Base-by-base conservation (phyloP, 2,797 vertebrate species). In the Epinephelus awoara region DNA sequence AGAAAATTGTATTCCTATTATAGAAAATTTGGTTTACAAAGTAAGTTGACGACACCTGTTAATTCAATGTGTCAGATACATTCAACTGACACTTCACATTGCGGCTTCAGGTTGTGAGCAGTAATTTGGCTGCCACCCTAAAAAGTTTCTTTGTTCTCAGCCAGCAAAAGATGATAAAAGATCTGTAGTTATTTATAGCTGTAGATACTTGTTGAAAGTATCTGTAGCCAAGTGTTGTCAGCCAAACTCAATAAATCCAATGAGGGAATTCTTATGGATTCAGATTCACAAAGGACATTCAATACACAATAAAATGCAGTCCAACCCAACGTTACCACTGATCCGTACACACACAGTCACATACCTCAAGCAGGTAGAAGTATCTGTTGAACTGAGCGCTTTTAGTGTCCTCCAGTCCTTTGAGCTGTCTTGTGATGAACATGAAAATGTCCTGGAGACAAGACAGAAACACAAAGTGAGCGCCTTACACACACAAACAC, bases 311-410 rank as follows among this genome's bases (percentile, higher is more conserved):
- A 10, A 42, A 67, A 19, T 49, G 1, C 1, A 10, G 54, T 12
- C 27, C 3, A 40, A 56, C 14, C 3, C 2, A 40, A 19, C 3
- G 5, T 0, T 3, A 14, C 11, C n/a, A 34, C 1, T 49, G 58
- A 68, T 40, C 25, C 56, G 50, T 0, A 23, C 6, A 70, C 23
- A 29, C 10, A 54, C 3, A 57, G 19, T 58, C 29, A 89, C 92
- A 83, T 89, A 99, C 98, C 98, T 99, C 98, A 40, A 99, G 96
- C 86, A 99, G 94, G 95, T 99, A 99, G 95, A 99, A 99, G 92
- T 99, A 99, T 93, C 98, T 96, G 96, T 99, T 99, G 92, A 99
- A 99, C 80, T 99, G 98, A 8, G 98, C 97, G 14, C 98, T 99
- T 94, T 99, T 99, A 44, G 98, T 99, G 85, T 99, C 98, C 90